These are phyloP conservation scores for Heteropelma amictum DNA, from an alignment of 2,888 invertebrate genomes.

Conservation along the genomic window DNA sequence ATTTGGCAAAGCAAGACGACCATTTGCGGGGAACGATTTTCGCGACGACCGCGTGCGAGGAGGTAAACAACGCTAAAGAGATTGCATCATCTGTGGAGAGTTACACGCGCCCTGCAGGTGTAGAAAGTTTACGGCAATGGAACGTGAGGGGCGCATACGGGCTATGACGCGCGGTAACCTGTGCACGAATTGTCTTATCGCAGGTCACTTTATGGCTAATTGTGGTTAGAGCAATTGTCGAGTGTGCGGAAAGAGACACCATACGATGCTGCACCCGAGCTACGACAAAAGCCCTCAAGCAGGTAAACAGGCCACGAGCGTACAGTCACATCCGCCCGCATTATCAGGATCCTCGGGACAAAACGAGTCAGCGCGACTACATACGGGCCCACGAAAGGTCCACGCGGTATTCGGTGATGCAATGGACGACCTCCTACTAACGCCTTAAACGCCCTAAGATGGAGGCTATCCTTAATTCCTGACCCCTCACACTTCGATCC, in stretches of 20 bases:
- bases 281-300: neutral
- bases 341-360: neutral
- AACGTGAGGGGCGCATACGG: neutral
- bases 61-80: neutral
- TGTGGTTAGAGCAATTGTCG: neutral
- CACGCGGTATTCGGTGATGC: neutral
- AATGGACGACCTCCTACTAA: neutral
- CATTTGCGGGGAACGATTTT: neutral
- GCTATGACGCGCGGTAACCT: neutral
- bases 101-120: neutral
- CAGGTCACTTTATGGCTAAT: neutral
- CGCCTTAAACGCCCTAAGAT: conserved; percentile 30
- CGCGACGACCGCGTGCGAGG: neutral
- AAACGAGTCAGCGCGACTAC: neutral
- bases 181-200: neutral
- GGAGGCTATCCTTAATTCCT: conserved; percentile 25
- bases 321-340: neutral
- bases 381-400: no score
- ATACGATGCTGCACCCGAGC: neutral
- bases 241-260: neutral
- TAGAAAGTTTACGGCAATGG: neutral
- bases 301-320: neutral
- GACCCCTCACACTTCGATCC: conserved; percentile 10
- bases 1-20: neutral
- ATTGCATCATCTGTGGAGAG: neutral